These are phyloP conservation scores for Emesis russula DNA, from an alignment of 2,888 invertebrate species.

Conservation along the genomic window DNA sequence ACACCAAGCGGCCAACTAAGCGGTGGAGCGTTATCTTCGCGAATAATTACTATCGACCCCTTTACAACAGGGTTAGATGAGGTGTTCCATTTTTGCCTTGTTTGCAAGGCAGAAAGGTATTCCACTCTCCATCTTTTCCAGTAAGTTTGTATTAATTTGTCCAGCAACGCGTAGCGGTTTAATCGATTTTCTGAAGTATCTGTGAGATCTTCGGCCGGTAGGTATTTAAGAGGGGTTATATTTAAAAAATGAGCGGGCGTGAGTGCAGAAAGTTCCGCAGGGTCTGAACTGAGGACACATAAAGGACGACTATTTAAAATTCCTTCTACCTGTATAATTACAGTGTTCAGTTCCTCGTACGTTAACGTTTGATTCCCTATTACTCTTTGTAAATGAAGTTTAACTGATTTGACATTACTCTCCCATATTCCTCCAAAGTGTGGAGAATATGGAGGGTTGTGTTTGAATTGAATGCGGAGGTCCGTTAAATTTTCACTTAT, in stretches of 20 bases:
- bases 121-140: slow-evolving; percentile 36
- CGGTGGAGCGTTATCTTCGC: slow-evolving; percentile 8
- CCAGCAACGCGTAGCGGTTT: not conserved
- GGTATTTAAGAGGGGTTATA: not conserved
- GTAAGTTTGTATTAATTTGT: not conserved
- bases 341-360: slow-evolving; percentile 54
- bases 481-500: not conserved
- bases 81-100: too few relatives aligned
- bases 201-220: not conserved
- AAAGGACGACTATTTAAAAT: not conserved
- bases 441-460: slow-evolving; percentile 35
- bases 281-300: slow-evolving; percentile 18
- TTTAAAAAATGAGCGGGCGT: slow-evolving; percentile 25
- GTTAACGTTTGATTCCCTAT: slow-evolving; percentile 48
- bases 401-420: slow-evolving; percentile 45
- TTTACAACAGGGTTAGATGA: slow-evolving; percentile 48
- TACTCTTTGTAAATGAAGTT: slow-evolving; percentile 47
- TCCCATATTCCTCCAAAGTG: slow-evolving; percentile 62
- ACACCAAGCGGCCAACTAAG: not conserved
- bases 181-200: not conserved
- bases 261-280: slow-evolving; percentile 11
- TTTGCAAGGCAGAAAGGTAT: slow-evolving; percentile 47
- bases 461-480: not conserved
- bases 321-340: slow-evolving; percentile 34
- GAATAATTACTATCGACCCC: slow-evolving; percentile 38